Evolutionary conservation across 2,113 vertebrate genomes (phyloP).

Genomic region (Percina caprodes): DNA sequence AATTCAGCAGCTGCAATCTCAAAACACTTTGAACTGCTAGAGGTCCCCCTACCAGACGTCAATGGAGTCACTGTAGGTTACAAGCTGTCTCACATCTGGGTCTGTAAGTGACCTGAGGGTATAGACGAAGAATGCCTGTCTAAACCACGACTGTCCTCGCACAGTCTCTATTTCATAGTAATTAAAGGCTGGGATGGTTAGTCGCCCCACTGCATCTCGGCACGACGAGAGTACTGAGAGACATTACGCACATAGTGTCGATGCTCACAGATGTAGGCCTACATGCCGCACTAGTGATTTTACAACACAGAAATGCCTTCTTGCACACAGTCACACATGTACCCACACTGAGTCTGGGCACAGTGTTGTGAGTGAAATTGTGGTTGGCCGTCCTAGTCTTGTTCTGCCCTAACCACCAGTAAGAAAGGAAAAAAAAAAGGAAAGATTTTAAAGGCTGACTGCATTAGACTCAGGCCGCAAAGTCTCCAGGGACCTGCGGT

Average conservation of each 20-base stretch:
- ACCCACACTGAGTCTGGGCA: conserved; percentile 44
- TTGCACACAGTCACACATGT: conserved; percentile 11
- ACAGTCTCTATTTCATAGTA: conserved; percentile 4
- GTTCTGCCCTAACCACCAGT: conserved; percentile 46
- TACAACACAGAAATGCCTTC: conserved; percentile 22
- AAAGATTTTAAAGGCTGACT: conserved; percentile 27
- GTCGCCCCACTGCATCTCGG: conserved; percentile 19
- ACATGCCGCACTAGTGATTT: background rate
- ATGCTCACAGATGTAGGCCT: conserved; percentile 11
- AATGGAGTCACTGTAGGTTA: conserved; percentile 50
- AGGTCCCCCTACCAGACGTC: conserved; percentile 52
- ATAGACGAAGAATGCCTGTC: conserved; percentile 39
- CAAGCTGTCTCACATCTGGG: conserved; percentile 68
- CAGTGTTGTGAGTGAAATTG: conserved; percentile 63
- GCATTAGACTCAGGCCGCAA: conserved; percentile 49
- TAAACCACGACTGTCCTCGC: conserved; percentile 42
- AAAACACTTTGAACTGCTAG: conserved; percentile 56
- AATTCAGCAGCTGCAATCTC: conserved; percentile 61
- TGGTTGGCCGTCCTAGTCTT: conserved; percentile 64
- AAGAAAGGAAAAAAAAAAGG: conserved; percentile 7
- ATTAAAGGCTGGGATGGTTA: conserved; percentile 47
- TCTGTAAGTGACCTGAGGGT: conserved; percentile 63
- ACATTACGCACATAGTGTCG: conserved; percentile 20
- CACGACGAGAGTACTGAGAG: background rate
- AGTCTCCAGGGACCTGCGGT: conserved; percentile 67